phyloP scores from a whole-genome alignment of 2,888 invertebrate species.

The Nymphalis urticae region DNA sequence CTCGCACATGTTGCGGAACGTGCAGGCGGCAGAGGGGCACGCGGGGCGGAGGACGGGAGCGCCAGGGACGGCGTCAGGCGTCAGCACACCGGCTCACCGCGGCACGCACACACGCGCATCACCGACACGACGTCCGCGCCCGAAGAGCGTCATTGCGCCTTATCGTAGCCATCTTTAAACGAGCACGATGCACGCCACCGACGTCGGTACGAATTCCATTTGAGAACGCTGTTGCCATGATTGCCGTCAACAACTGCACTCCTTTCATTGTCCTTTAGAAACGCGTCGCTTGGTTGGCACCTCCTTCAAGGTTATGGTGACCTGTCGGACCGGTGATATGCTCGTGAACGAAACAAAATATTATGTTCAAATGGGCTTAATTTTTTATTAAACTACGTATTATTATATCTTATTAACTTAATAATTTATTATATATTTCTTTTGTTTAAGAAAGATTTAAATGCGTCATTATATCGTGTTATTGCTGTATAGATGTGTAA shows the following conservation, averaged over 20 bases:
- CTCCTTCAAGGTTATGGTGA: slow-evolving; percentile 71
- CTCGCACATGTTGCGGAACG: slow-evolving; percentile 78
- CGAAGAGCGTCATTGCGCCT: slow-evolving; percentile 76
- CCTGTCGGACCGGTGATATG: slow-evolving; percentile 65
- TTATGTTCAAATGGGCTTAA: not conserved
- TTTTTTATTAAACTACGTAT: not conserved
- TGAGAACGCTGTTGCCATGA: slow-evolving; percentile 61
- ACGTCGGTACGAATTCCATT: slow-evolving; percentile 75
- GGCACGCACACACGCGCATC: slow-evolving; percentile 69
- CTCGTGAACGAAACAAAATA: slow-evolving; percentile 53
- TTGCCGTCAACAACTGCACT: slow-evolving; percentile 63
- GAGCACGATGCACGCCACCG: slow-evolving; percentile 76
- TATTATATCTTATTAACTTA: not conserved
- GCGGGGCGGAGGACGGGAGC: slow-evolving; percentile 50
- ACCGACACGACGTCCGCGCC: slow-evolving; percentile 72
- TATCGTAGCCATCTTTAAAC: slow-evolving; percentile 81
- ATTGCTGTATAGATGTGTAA: not conserved
- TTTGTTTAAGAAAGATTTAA: not conserved
- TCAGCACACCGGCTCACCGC: slow-evolving; percentile 58
- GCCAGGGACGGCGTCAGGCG: slow-evolving; percentile 67
- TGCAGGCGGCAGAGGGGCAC: slow-evolving; percentile 49
- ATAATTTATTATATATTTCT: not conserved
- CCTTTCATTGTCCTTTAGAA: slow-evolving; percentile 60
- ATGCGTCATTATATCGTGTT: slow-evolving; percentile 5
- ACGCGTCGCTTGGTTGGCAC: slow-evolving; percentile 54